These are phyloP conservation scores for Papilio elwesi DNA, from an alignment of 2,888 invertebrate genomes.

Conservation along the genomic window DNA sequence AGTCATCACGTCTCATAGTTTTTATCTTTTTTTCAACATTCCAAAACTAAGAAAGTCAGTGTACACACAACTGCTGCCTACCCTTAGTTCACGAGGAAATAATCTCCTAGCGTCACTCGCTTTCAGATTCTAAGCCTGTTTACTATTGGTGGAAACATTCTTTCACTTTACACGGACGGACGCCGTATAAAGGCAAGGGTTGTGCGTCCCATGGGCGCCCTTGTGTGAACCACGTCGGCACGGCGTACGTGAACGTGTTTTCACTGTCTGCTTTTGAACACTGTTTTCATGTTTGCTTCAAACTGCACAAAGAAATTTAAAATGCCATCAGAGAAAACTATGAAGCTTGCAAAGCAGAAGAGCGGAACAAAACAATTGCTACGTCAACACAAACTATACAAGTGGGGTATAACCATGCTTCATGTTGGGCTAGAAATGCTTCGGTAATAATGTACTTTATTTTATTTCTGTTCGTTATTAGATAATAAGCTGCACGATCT, in stretches of 20 bases:
- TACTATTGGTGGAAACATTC: neutral
- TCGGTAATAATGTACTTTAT: no score
- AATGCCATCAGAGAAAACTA: neutral
- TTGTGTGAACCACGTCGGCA: neutral
- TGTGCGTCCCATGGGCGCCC: neutral
- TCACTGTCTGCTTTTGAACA: neutral
- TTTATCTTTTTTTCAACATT: no score
- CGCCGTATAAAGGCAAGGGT: neutral
- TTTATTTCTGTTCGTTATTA: no score
- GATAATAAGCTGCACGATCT: no score
- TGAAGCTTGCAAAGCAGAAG: neutral
- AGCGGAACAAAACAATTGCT: neutral
- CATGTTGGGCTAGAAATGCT: neutral
- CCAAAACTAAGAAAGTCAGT: no score
- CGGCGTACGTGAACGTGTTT: neutral
- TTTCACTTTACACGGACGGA: conserved; percentile 9
- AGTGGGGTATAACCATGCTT: neutral
- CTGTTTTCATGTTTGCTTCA: neutral
- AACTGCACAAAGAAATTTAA: neutral
- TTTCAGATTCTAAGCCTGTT: neutral
- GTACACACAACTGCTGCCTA: no score
- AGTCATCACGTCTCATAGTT: no score
- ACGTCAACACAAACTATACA: neutral
- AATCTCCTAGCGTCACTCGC: neutral
- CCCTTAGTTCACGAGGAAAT: neutral